Evolutionary conservation across 2,888 invertebrate genomes (phyloP).

Genomic region (Drosophila meridiana): DNA sequence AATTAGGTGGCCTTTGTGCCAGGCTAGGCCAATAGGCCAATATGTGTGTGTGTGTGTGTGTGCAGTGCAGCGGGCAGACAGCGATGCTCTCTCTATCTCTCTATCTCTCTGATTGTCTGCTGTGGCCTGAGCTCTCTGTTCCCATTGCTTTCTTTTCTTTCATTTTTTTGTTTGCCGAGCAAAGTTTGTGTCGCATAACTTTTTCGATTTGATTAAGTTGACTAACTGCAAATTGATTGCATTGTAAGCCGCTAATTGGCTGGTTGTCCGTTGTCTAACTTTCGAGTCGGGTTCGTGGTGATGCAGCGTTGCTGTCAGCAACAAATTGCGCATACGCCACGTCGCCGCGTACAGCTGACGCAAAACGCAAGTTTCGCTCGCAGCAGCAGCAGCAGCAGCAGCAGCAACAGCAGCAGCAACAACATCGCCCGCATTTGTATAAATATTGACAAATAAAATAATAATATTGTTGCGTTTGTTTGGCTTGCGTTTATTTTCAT

Average conservation of each 20-base stretch:
- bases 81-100: background rate
- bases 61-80: background rate
- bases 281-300: slow-evolving; percentile 31
- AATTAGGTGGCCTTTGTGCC: slow-evolving; percentile 33
- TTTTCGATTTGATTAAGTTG: slow-evolving; percentile 73
- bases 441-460: slow-evolving; percentile 62
- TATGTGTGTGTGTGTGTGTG: background rate
- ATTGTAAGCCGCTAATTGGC: slow-evolving; percentile 74
- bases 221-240: slow-evolving; percentile 74
- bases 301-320: slow-evolving; percentile 3
- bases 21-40: background rate
- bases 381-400: background rate
- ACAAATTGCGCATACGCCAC: slow-evolving; percentile 50
- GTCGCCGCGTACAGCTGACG: slow-evolving; percentile 23
- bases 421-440: slow-evolving; percentile 49
- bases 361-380: slow-evolving; percentile 16
- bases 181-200: slow-evolving; percentile 73
- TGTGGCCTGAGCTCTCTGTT: slow-evolving; percentile 12
- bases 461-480: slow-evolving; percentile 35
- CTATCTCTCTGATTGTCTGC: slow-evolving; percentile 1
- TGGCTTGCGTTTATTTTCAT: slow-evolving; percentile 30
- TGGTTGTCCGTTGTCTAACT: slow-evolving; percentile 42
- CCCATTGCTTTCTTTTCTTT: background rate
- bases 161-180: background rate
- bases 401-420: background rate